Base-by-base conservation (phyloP, 1,140 invertebrate genomes). In the Steinernema feltiae region DNA sequence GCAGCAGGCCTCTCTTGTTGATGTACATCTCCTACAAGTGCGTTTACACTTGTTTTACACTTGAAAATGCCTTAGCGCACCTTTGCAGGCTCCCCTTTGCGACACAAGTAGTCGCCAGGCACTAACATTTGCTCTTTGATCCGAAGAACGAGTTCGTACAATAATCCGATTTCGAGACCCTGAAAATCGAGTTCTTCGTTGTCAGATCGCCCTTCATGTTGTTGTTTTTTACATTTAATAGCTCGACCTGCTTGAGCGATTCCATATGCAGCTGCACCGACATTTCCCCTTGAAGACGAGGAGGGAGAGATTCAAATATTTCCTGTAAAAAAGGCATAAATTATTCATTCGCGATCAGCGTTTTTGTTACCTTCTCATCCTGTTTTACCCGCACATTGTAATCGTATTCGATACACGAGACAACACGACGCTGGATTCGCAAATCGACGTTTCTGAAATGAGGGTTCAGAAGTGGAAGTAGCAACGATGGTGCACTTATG, bases 21-120 rank as follows among this genome's bases (percentile, higher is more conserved):
- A 63, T 63, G 53, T 63, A 63, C 53, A 63, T 63, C 24, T 63
- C 53, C 53, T 63, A 21, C 53, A 63, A 63, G 53, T n/a, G 53
- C n/a, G n/a, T n/a, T n/a, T n/a, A n/a, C n/a, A n/a, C n/a, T n/a
- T n/a, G n/a, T n/a, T n/a, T n/a, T n/a, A n/a, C n/a, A n/a, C n/a
- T n/a, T n/a, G n/a, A n/a, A 15, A 63, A 15, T 7, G 15, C 7
- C 7, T 63, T 15, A 63, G 41, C 7, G 7, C n/a, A 46, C 53
- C 53, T 63, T 63, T 3, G 53, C 53, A n/a, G 53, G 53, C 53
- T 63, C 53, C 12, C 15, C 15, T 21, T 63, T 63, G 7, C 53
- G 53, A 21, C 53, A 63, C 53, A 63, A 27, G 24, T 63, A 63
- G 53, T 63, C 53, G 53, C 53, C 53, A 27, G 53, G 53, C 53